These are phyloP conservation scores for Crossocerus cetratus DNA, from an alignment of 2,888 invertebrate species.

Conservation along the genomic window DNA sequence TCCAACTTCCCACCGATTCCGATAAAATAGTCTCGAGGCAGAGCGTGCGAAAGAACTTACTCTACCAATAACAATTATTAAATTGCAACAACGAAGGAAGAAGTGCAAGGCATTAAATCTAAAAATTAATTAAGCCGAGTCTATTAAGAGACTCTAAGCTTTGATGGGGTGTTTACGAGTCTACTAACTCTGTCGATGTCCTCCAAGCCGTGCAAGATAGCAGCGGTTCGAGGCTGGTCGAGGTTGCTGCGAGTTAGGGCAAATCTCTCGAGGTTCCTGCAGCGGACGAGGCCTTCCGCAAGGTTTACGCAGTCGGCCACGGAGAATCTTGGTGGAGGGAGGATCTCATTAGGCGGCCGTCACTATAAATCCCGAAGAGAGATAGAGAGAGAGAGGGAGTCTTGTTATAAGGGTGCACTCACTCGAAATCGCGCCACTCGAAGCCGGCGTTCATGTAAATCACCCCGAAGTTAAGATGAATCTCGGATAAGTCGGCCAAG, in stretches of 20 bases:
- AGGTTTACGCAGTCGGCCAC: slow-evolving; percentile 80
- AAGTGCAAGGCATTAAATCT: no score
- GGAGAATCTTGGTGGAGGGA: slow-evolving; percentile 75
- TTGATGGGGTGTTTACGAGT: no score
- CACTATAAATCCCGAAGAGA: background rate
- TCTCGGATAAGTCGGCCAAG: slow-evolving; percentile 79
- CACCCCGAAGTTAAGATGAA: slow-evolving; percentile 76
- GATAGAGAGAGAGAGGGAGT: background rate
- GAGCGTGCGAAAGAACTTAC: no score
- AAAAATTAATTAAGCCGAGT: no score
- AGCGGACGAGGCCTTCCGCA: slow-evolving; percentile 78
- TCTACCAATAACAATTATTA: no score
- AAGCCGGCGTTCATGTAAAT: slow-evolving; percentile 79
- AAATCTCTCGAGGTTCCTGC: slow-evolving; percentile 78
- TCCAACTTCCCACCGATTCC: no score
- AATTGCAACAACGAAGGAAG: no score
- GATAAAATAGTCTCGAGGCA: no score
- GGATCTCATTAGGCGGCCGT: no score
- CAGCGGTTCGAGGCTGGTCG: slow-evolving; percentile 80
- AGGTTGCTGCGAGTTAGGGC: slow-evolving; percentile 81
- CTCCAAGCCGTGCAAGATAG: slow-evolving; percentile 79
- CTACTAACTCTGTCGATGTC: slow-evolving; percentile 76
- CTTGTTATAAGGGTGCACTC: slow-evolving; percentile 23
- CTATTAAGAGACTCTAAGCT: no score
- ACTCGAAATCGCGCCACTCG: slow-evolving; percentile 80